A percentile compares a stretch with the other conserved stretches of the same genome.
Conservation (phyloP, 2,888 invertebrate species). For the Rhimphoctona megacephalus region DNA sequence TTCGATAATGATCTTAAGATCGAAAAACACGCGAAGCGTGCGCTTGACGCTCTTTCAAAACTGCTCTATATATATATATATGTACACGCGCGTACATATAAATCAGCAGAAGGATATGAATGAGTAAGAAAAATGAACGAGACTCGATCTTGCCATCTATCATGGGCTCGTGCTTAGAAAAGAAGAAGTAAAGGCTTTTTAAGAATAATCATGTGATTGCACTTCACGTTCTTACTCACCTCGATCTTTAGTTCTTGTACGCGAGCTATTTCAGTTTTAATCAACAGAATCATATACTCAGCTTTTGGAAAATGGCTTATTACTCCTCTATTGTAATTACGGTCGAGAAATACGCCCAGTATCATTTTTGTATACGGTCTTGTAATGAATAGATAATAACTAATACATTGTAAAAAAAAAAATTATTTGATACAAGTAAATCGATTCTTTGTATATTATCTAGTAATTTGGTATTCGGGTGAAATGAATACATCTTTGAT, state of each 20-base stretch:
- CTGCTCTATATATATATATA: background rate
- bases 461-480: too few relatives aligned
- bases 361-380: too few relatives aligned
- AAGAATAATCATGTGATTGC: background rate
- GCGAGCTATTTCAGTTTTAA: background rate
- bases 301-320: background rate
- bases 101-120: slow-evolving; percentile 12
- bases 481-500: too few relatives aligned
- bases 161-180: slow-evolving; percentile 23
- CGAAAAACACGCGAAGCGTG: slow-evolving; percentile 61
- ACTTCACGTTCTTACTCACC: background rate
- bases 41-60: slow-evolving; percentile 36
- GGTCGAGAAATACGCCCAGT: background rate
- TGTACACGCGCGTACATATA: background rate
- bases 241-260: background rate
- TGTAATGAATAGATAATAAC: background rate
- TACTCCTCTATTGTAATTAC: background rate
- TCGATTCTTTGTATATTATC: too few relatives aligned
- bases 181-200: slow-evolving; percentile 4
- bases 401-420: too few relatives aligned
- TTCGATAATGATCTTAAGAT: slow-evolving; percentile 67
- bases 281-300: background rate
- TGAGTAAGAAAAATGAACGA: slow-evolving; percentile 20
- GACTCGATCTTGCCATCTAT: slow-evolving; percentile 37
- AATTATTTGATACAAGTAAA: too few relatives aligned